Conservation (phyloP, 2,797 vertebrate species). For the Enteromius treurensis region DNA sequence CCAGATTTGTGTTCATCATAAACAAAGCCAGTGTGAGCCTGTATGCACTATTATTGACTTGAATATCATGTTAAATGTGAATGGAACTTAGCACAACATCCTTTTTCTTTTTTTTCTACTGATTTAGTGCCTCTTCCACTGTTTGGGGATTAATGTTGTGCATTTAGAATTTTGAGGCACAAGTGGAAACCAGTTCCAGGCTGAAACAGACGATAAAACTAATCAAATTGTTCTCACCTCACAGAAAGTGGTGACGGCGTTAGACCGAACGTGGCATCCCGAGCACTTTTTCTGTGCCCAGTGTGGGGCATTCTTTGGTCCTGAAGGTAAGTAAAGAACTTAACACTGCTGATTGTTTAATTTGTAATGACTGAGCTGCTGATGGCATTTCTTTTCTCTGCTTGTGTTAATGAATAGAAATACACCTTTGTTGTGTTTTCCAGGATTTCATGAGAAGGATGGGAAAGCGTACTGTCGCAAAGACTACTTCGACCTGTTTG, state of each 20-base stretch:
- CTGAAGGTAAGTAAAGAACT: conserved; percentile 80
- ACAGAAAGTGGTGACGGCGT: conserved; percentile 97
- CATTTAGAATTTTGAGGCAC: not conserved
- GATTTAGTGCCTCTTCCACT: not conserved
- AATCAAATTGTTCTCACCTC: not conserved
- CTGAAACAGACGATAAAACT: not conserved
- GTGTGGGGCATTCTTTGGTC: conserved; percentile 96
- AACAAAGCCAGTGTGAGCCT: not conserved
- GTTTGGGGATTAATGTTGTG: not conserved
- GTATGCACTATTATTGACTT: too few relatives aligned
- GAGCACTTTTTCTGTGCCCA: conserved; percentile 99
- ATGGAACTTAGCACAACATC: too few relatives aligned
- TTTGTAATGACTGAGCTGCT: not conserved
- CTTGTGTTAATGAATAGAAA: not conserved
- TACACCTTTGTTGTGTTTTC: not conserved
- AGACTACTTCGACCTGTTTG: conserved; percentile 99
- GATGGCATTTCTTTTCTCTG: not conserved
- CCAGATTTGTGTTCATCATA: not conserved
- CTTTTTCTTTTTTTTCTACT: too few relatives aligned
- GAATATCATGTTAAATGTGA: too few relatives aligned
- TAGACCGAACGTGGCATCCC: conserved; percentile 98
- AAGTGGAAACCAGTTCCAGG: not conserved
- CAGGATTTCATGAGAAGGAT: conserved; percentile 97
- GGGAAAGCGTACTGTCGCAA: conserved; percentile 98
- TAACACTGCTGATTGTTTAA: not conserved